These are phyloP conservation scores for human DNA, from an alignment of 2,113 vertebrate genomes.

Conservation along the genomic window GRCh38 chr1:156946501-156947000, in stretches of 20 bases:
- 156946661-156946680: slow-evolving; percentile 91
- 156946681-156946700: slow-evolving; percentile 95
- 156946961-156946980: slow-evolving; percentile 90
- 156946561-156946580: background rate
- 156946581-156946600: background rate
- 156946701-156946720: slow-evolving; percentile 94
- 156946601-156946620: background rate
- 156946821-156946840: background rate
- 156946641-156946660: background rate
- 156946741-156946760: slow-evolving; percentile 91
- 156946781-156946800: slow-evolving; percentile 89
- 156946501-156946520: background rate
- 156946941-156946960: slow-evolving; percentile 92
- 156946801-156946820: fast-evolving
- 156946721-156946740: slow-evolving; percentile 93
- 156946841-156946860: background rate
- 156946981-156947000: slow-evolving; percentile 93
- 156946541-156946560: background rate
- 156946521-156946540: background rate
- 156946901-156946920: background rate
- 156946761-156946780: slow-evolving; percentile 89
- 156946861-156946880: background rate
- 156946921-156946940: slow-evolving; percentile 84
- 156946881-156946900: background rate
- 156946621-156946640: fast-evolving